Evolutionary conservation across 1,140 invertebrate species (phyloP), one percentile per base, ranked within the genome.

Genomic region (Trypoxylus dichotomus): DNA sequence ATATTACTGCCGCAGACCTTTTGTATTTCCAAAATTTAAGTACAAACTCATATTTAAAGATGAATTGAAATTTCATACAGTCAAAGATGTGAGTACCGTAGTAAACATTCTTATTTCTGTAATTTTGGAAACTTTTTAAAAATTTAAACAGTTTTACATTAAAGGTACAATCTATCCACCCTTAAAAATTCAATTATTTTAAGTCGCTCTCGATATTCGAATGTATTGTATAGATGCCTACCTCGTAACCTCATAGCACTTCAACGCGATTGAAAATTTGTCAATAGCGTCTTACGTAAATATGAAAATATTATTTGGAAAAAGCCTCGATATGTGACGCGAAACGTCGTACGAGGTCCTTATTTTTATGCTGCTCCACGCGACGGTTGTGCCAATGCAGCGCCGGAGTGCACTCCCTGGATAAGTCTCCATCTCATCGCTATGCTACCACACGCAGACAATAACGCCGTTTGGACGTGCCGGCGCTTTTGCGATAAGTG

Each of bases 351-450:
- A 1, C 10, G 8, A 13, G 11, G 27, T 27, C 60, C 60, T 68
- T 68, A 68, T 68, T 68, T 29, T 68, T 68, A 68, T 68, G 60
- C 60, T 25, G 60, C 27, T 27, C 60, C 60, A 68, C 60, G 60
- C 60, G 60, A 15, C 27, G 27, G 27, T 29, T 27, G 60, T 10
- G 60, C 24, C 60, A 68, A 5, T 68, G 27, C 60, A 68, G 19
- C 60, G 21, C 25, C 60, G 24, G 24, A 24, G 11, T 29, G 27
- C 60, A 68, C 60, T 68, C 60, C 11, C 21, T 68, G 60, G 60
- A 68, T 68, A 21, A 68, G 60, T 24, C 7, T 68, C 60, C 60
- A 29, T 24, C 60, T 68, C 60, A 68, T 68, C 60, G 60, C 60
- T 68, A 68, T 68, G 60, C 60, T 24, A 15, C 21, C 21, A 68